Percentiles rank a stretch among this genome's conserved stretches.
phyloP scores from a whole-genome alignment of 1,140 invertebrate species.

The Aporrectodea caliginosa region DNA sequence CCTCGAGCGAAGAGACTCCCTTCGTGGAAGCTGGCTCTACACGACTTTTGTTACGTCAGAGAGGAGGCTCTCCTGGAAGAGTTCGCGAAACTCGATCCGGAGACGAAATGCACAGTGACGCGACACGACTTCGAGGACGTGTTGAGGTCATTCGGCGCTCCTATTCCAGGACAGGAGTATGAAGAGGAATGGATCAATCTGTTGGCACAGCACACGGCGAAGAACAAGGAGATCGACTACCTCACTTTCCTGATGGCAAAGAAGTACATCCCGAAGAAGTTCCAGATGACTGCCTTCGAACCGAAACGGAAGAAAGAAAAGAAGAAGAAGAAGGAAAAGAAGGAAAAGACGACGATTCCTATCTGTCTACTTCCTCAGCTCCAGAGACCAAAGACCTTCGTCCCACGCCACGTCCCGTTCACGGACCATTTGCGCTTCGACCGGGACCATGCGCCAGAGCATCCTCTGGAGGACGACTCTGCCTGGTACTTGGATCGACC shows the following conservation, averaged over 20 bases:
- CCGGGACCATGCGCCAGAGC: slow-evolving; percentile 49
- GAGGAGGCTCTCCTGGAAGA: slow-evolving; percentile 44
- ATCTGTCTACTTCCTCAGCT: slow-evolving; percentile 51
- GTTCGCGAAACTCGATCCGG: slow-evolving; percentile 47
- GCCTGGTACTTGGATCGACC: slow-evolving; percentile 55
- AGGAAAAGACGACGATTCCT: slow-evolving; percentile 54
- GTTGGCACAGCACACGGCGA: slow-evolving; percentile 38
- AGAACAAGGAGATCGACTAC: slow-evolving; percentile 47
- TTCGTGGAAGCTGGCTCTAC: slow-evolving; percentile 50
- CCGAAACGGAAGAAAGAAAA: slow-evolving; percentile 54
- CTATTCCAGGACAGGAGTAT: slow-evolving; percentile 39
- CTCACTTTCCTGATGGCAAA: slow-evolving; percentile 54
- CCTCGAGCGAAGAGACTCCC: slow-evolving; percentile 49
- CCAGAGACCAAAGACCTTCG: slow-evolving; percentile 48
- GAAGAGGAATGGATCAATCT: slow-evolving; percentile 49
- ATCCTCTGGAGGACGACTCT: slow-evolving; percentile 54
- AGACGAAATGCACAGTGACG: slow-evolving; percentile 44
- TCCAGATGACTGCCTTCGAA: slow-evolving; percentile 52
- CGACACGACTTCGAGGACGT: slow-evolving; percentile 47
- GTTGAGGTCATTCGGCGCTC: slow-evolving; percentile 42
- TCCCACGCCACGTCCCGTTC: slow-evolving; percentile 49
- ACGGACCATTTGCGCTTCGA: slow-evolving; percentile 54
- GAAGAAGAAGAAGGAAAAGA: slow-evolving; percentile 47
- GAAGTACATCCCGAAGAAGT: slow-evolving; percentile 56
- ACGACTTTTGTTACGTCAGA: slow-evolving; percentile 51